Conservation (phyloP, 2,888 invertebrate genomes). For the Calliphora vomitoria region DNA sequence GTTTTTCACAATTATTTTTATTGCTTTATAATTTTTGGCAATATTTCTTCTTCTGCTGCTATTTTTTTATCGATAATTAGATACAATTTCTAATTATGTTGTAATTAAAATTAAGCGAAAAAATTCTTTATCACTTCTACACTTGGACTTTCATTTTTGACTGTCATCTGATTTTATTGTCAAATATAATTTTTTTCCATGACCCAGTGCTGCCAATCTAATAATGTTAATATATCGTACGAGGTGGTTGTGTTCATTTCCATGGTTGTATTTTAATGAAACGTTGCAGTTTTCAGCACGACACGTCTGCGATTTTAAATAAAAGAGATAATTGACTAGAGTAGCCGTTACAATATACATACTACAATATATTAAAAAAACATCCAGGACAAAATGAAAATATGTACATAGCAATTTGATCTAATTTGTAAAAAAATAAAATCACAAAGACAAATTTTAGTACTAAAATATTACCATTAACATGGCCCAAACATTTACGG, state of each 20-base stretch:
- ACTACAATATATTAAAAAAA: no score
- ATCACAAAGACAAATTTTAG: no score
- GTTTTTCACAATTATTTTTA: neutral
- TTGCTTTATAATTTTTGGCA: neutral
- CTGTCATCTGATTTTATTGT: slow-evolving; percentile 63
- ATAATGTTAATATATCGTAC: neutral
- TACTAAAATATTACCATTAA: no score
- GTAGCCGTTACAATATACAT: no score
- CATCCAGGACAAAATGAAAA: no score
- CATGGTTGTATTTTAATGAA: neutral
- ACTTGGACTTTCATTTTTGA: slow-evolving; percentile 54
- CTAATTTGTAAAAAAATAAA: no score
- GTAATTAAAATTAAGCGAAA: slow-evolving; percentile 12
- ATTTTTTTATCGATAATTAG: slow-evolving; percentile 16
- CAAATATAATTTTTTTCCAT: slow-evolving; percentile 33
- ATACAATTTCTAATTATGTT: neutral
- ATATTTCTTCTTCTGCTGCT: neutral
- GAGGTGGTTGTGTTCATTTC: slow-evolving; percentile 50
- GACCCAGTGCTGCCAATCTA: slow-evolving; percentile 38
- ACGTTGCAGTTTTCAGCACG: neutral
- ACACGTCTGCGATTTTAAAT: neutral
- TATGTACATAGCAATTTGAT: no score
- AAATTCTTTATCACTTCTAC: neutral
- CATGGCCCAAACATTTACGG: no score
- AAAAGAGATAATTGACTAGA: neutral